phyloP scores from a whole-genome alignment of 2,113 vertebrate species.

The Bos indicus region DNA sequence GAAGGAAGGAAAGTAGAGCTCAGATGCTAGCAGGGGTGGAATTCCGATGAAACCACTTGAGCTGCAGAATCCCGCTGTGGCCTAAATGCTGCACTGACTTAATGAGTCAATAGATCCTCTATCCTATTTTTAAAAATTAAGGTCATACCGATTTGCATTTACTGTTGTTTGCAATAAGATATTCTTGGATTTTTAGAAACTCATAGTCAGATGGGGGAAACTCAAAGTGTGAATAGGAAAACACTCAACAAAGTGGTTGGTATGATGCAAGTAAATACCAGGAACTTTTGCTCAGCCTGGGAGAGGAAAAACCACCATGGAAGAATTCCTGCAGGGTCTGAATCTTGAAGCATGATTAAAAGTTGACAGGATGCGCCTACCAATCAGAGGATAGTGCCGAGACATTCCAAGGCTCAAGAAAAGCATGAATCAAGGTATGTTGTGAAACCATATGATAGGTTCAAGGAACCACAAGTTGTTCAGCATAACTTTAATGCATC shows the following conservation, averaged over 20 bases:
- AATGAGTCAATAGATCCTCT: neutral
- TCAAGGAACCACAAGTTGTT: neutral
- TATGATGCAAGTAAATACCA: neutral
- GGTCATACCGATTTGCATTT: neutral
- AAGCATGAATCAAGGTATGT: neutral
- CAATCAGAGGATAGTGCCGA: neutral
- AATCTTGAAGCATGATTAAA: neutral
- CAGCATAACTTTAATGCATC: neutral
- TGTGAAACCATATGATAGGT: neutral
- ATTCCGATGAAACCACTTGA: neutral
- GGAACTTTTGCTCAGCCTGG: neutral
- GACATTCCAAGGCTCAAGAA: neutral
- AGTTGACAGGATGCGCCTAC: neutral
- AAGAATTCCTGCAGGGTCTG: neutral
- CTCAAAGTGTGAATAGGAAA: neutral
- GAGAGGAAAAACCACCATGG: neutral
- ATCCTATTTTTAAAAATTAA: neutral
- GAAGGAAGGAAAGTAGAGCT: neutral
- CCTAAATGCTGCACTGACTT: neutral
- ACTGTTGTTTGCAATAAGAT: neutral
- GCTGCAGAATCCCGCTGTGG: neutral
- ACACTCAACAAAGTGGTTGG: neutral
- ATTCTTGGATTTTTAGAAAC: neutral
- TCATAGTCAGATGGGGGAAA: neutral
- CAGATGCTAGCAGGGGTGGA: neutral